A percentile compares a stretch with the other conserved stretches of the same genome.
Conservation (phyloP, 2,888 invertebrate species). For the Calliphora vomitoria region DNA sequence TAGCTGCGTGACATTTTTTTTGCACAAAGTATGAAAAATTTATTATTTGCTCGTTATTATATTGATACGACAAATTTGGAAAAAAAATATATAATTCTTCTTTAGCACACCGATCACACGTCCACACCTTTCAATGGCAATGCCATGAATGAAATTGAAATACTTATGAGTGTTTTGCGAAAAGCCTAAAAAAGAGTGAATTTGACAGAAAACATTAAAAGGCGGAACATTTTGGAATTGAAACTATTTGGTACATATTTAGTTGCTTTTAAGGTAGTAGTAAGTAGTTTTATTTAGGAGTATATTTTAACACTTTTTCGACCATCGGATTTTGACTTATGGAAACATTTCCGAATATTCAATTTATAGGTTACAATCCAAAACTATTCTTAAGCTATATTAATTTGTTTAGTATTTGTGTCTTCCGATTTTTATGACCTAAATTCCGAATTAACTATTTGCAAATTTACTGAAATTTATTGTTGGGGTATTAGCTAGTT, state of each 20-base stretch:
- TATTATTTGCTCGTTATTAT: slow-evolving; percentile 69
- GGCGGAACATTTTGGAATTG: slow-evolving; percentile 16
- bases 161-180: slow-evolving; percentile 42
- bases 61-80: slow-evolving; percentile 67
- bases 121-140: slow-evolving; percentile 80
- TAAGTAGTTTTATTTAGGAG: background rate
- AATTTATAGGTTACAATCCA: no score
- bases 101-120: slow-evolving; percentile 73
- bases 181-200: slow-evolving; percentile 25
- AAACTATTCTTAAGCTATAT: no score
- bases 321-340: no score
- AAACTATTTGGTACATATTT: slow-evolving; percentile 16
- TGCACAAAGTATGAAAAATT: slow-evolving; percentile 65
- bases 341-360: no score
- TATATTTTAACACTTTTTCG: background rate
- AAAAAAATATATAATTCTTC: slow-evolving; percentile 3
- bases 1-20: slow-evolving; percentile 54
- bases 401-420: no score
- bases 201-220: slow-evolving; percentile 11
- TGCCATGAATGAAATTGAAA: slow-evolving; percentile 79
- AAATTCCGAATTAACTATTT: no score
- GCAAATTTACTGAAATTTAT: no score
- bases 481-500: no score
- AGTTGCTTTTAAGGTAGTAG: background rate
- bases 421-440: no score